Percentiles rank a stretch among this genome's conserved stretches.
Evolutionary conservation across 2,888 invertebrate species (phyloP).

Genomic region (Acrobasis repandana): DNA sequence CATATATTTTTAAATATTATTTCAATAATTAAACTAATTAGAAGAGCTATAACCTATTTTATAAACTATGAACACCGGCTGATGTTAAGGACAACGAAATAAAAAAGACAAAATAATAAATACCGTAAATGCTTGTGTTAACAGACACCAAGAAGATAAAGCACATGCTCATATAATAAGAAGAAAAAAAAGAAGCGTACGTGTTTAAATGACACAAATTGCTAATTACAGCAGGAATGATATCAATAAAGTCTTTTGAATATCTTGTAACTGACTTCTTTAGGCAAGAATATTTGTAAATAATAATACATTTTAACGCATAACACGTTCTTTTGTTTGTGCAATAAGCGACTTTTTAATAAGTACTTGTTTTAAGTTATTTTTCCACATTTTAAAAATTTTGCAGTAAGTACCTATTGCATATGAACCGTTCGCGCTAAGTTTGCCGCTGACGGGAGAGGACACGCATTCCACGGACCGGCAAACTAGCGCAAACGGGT

Average conservation of each 20-base stretch:
- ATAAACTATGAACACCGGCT: constrained; percentile 12
- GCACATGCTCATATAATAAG: background rate
- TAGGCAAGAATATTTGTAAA: constrained; percentile 5
- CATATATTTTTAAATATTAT: background rate
- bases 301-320: background rate
- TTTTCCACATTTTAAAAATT: too few species aligned
- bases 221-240: constrained; percentile 17
- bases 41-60: constrained; percentile 16
- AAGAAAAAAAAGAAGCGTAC: background rate
- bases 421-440: too few species aligned
- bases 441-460: too few species aligned
- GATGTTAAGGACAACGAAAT: background rate
- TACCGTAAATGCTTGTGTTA: constrained; percentile 7
- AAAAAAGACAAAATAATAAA: constrained; percentile 9
- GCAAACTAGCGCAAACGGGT: too few species aligned
- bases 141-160: background rate
- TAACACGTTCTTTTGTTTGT: background rate
- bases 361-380: too few species aligned
- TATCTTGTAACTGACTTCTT: constrained; percentile 6
- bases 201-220: constrained; percentile 6
- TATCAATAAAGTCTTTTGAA: constrained; percentile 25
- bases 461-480: too few species aligned
- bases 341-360: background rate
- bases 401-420: too few species aligned
- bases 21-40: constrained; percentile 14